phyloP scores from a whole-genome alignment of 2,797 vertebrate species.

The Dryobates pubescens region DNA sequence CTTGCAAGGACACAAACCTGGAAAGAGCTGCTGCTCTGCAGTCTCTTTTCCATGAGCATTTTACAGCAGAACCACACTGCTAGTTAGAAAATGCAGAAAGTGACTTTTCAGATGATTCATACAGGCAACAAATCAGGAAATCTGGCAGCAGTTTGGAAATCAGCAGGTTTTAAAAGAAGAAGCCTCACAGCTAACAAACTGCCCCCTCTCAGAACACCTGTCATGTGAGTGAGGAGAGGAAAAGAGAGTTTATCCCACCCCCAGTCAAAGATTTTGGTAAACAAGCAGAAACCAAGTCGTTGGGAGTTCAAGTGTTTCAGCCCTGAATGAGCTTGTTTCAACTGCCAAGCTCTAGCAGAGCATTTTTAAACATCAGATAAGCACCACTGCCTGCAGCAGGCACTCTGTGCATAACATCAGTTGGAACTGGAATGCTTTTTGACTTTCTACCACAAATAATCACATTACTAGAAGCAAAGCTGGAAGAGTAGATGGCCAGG shows the following conservation, averaged over 20 bases:
- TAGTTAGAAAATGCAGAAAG: background rate
- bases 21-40: background rate
- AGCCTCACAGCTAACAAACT: background rate
- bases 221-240: background rate
- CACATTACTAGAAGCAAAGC: accelerated
- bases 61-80: background rate
- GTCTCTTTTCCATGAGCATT: background rate
- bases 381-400: background rate
- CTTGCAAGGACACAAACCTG: background rate
- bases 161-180: background rate
- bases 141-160: conserved; percentile 16
- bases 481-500: background rate
- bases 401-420: accelerated
- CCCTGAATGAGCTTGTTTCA: background rate
- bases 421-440: background rate
- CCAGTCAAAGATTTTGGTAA: background rate
- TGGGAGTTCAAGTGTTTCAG: background rate
- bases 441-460: background rate
- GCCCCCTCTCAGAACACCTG: background rate
- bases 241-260: background rate
- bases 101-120: background rate
- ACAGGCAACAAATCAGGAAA: background rate
- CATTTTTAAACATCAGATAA: background rate
- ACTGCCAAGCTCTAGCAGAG: background rate
- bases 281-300: accelerated